Evolutionary conservation across 2,888 invertebrate genomes (phyloP).

Genomic region (Sarcophaga carnaria): DNA sequence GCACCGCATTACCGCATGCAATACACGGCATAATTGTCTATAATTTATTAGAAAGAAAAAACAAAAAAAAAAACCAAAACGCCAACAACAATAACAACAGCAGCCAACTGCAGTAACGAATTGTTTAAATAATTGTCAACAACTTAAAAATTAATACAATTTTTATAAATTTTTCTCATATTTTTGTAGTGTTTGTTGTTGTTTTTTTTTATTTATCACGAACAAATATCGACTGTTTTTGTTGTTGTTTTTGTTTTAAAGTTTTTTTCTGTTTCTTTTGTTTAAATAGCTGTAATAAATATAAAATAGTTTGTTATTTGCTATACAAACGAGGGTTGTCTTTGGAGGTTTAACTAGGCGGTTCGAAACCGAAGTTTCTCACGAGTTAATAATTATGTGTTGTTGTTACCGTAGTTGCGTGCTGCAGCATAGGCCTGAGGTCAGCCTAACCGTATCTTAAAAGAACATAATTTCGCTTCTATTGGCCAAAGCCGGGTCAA

Average conservation of each 20-base stretch:
- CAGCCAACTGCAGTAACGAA: constrained; percentile 20
- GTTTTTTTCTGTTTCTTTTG: constrained; percentile 8
- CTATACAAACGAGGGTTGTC: constrained; percentile 25
- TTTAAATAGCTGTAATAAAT: constrained; percentile 22
- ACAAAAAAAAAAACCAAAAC: constrained; percentile 14
- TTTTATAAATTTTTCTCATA: constrained; percentile 35
- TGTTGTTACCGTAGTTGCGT: no score
- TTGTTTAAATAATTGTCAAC: constrained; percentile 55
- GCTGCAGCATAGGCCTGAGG: no score
- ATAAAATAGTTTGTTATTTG: constrained; percentile 29
- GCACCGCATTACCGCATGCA: not conserved
- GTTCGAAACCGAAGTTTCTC: no score
- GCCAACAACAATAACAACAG: constrained; percentile 13
- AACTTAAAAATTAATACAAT: constrained; percentile 39
- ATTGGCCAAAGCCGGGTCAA: no score
- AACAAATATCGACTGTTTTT: no score
- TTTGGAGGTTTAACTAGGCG: not conserved
- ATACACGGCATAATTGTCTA: constrained; percentile 44
- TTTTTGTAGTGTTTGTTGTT: constrained; percentile 1
- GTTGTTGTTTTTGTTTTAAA: not conserved
- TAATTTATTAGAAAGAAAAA: constrained; percentile 42
- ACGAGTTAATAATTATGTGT: no score
- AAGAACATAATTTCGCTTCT: no score
- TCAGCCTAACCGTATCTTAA: no score
- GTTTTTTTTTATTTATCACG: not conserved